Conservation (phyloP, 1,140 invertebrate species). For the Lysiphlebus fabarum region DNA sequence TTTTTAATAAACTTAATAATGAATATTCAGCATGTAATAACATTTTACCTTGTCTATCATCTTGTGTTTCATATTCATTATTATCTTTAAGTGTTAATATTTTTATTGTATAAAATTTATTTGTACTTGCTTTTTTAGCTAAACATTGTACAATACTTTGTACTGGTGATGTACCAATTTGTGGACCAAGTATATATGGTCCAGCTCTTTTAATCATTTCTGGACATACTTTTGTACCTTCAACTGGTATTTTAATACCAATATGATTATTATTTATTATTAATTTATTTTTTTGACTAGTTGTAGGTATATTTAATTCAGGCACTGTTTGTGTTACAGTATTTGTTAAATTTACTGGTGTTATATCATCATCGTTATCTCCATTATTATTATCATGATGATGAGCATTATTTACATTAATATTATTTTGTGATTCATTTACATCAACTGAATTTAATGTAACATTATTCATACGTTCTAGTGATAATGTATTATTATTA, state of each 20-base stretch:
- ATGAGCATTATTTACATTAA: too few species aligned
- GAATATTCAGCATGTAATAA: conserved; percentile 79
- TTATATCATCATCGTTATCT: too few species aligned
- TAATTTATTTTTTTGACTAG: too few species aligned
- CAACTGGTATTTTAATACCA: conserved; percentile 30
- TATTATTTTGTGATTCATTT: too few species aligned
- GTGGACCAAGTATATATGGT: conserved; percentile 69
- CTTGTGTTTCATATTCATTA: conserved; percentile 65
- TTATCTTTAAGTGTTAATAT: conserved; percentile 61
- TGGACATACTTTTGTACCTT: conserved; percentile 38
- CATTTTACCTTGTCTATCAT: conserved; percentile 80
- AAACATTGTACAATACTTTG: conserved; percentile 78
- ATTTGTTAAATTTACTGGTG: too few species aligned
- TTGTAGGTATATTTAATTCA: too few species aligned
- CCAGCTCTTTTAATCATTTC: conserved; percentile 62
- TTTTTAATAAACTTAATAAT: conserved; percentile 67
- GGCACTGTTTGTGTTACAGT: too few species aligned
- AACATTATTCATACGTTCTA: too few species aligned
- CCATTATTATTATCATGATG: too few species aligned
- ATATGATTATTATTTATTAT: too few species aligned
- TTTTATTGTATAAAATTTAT: conserved; percentile 76
- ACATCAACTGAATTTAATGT: too few species aligned
- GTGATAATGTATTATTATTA: too few species aligned
- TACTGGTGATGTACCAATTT: conserved; percentile 72
- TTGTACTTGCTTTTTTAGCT: conserved; percentile 68